phyloP scores from a whole-genome alignment of 2,888 invertebrate genomes.

The Nephrotoma flavescens region DNA sequence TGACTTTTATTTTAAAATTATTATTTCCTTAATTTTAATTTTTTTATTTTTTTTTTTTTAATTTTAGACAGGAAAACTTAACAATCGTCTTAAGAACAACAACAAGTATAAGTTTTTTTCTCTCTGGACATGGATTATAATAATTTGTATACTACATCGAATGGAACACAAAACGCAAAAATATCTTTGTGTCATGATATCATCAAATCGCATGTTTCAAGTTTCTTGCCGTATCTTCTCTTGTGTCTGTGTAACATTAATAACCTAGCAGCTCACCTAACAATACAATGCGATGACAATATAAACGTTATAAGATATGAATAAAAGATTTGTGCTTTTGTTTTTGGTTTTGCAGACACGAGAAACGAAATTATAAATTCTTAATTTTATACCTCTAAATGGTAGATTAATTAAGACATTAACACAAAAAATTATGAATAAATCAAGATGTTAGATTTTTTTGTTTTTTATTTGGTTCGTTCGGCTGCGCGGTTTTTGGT shows the following conservation, averaged over 20 bases:
- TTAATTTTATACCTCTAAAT: background rate
- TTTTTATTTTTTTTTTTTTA: too few relatives aligned
- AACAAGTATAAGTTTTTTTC: background rate
- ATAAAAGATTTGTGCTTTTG: background rate
- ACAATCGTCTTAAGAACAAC: background rate
- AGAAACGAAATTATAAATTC: background rate
- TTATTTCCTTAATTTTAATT: background rate
- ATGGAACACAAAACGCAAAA: background rate
- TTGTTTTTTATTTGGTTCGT: background rate
- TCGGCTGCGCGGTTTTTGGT: background rate
- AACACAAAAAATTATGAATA: background rate
- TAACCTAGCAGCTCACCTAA: background rate
- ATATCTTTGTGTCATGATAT: background rate
- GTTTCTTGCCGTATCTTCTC: background rate
- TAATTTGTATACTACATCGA: too few relatives aligned
- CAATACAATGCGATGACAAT: background rate
- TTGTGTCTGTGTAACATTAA: background rate
- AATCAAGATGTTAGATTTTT: background rate
- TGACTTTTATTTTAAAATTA: background rate
- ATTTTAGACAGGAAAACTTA: background rate
- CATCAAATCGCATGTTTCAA: background rate
- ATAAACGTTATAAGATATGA: background rate
- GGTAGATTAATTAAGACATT: background rate
- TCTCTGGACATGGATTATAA: background rate
- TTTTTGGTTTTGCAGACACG: background rate